Evolutionary conservation across 2,888 invertebrate species (phyloP).

Genomic region (Dorcus parallelipipedus): DNA sequence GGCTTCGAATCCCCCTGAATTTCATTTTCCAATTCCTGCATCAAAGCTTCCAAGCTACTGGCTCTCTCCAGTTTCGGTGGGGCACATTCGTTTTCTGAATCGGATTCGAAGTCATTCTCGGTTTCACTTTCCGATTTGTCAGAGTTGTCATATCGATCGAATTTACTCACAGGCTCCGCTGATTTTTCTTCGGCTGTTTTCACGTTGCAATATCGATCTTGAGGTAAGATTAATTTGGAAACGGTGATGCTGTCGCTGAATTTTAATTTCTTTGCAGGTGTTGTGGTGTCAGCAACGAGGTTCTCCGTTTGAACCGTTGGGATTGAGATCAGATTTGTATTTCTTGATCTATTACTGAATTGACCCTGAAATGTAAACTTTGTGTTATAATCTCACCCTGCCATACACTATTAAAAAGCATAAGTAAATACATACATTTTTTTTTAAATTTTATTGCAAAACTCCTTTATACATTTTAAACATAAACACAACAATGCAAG

Average conservation of each 20-base stretch:
- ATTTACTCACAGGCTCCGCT: slow-evolving; percentile 44
- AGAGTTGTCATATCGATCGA: slow-evolving; percentile 50
- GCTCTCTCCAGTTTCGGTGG: slow-evolving; percentile 49
- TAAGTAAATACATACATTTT: no score
- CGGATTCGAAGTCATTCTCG: slow-evolving; percentile 38
- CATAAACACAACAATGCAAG: no score
- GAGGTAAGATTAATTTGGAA: slow-evolving; percentile 39
- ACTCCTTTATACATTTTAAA: no score
- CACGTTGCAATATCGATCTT: slow-evolving; percentile 38
- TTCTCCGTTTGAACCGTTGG: slow-evolving; percentile 45
- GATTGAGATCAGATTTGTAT: slow-evolving; percentile 53
- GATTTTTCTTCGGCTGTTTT: slow-evolving; percentile 22
- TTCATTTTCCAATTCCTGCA: slow-evolving; percentile 54
- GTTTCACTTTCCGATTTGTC: slow-evolving; percentile 45
- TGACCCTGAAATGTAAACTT: slow-evolving; percentile 32
- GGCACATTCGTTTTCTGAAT: slow-evolving; percentile 37
- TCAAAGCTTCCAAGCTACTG: slow-evolving; percentile 52
- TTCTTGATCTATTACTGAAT: slow-evolving; percentile 37
- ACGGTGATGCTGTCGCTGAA: slow-evolving; percentile 10
- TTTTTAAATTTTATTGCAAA: no score
- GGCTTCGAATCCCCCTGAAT: slow-evolving; percentile 39
- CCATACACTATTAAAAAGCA: no score
- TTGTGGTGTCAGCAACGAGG: slow-evolving; percentile 11
- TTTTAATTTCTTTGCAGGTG: not conserved
- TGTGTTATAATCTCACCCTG: not conserved